phyloP scores from a whole-genome alignment of 2,797 vertebrate genomes.

The Otus scops region DNA sequence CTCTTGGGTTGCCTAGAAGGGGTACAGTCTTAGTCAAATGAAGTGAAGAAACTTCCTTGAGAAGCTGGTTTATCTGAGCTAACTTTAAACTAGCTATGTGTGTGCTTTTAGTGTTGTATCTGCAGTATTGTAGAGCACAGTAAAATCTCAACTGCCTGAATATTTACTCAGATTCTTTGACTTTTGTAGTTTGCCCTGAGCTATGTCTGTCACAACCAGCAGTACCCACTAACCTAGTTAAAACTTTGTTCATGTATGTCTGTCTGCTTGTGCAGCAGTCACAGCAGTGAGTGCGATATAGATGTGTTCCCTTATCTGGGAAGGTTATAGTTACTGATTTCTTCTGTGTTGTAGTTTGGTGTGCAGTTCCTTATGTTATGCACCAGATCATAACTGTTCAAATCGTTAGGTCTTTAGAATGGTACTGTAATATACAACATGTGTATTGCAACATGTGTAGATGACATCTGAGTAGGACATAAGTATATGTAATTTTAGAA shows the following conservation, averaged over 20 bases:
- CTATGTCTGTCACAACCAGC: background rate
- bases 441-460: background rate
- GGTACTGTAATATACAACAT: background rate
- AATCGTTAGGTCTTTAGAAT: background rate
- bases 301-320: background rate
- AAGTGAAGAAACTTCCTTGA: background rate
- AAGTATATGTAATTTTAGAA: background rate
- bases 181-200: background rate
- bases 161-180: background rate
- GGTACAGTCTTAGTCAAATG: background rate
- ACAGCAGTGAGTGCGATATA: background rate
- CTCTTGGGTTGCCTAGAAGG: background rate
- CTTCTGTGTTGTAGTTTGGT: background rate
- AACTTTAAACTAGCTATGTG: background rate
- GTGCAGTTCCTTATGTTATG: background rate
- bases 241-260: background rate
- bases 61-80: background rate
- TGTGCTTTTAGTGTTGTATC: background rate
- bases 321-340: background rate
- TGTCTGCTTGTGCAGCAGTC: background rate
- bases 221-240: background rate
- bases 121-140: background rate
- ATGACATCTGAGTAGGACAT: background rate
- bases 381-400: background rate
- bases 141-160: background rate